phyloP scores from a whole-genome alignment of 2,113 vertebrate genomes.

The Delphinapterus leucas region DNA sequence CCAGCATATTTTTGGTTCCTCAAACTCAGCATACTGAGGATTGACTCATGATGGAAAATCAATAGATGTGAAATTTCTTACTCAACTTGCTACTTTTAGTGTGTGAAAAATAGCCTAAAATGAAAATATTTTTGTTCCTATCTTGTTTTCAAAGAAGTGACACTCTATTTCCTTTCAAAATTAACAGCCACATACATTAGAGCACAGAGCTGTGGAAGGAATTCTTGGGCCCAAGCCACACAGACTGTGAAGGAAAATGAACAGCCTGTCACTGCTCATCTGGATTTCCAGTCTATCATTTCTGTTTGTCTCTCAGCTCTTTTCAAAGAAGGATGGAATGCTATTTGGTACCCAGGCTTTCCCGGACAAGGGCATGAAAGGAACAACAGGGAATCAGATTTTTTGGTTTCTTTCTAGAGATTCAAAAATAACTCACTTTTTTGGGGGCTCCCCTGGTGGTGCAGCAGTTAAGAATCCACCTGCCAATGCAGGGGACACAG shows the following conservation, averaged over 20 bases:
- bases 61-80: conserved; percentile 50
- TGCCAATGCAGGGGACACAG: too few species aligned
- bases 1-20: background rate
- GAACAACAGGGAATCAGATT: background rate
- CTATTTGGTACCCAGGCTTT: background rate
- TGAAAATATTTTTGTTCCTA: conserved; percentile 53
- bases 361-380: background rate
- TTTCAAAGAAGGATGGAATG: background rate
- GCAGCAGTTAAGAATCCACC: too few species aligned
- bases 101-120: conserved; percentile 57
- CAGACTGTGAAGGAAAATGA: background rate
- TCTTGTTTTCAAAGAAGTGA: conserved; percentile 44
- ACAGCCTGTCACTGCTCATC: background rate
- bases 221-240: background rate
- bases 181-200: background rate
- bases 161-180: conserved; percentile 51
- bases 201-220: background rate
- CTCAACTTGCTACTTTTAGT: conserved; percentile 53
- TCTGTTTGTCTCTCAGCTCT: background rate
- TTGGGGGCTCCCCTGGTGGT: too few species aligned
- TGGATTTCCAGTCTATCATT: background rate
- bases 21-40: background rate
- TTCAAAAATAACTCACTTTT: background rate
- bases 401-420: background rate
- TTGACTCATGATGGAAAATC: conserved; percentile 52